These are phyloP conservation scores for Blastobasis adustella DNA, from an alignment of 2,888 invertebrate genomes.

Conservation along the genomic window DNA sequence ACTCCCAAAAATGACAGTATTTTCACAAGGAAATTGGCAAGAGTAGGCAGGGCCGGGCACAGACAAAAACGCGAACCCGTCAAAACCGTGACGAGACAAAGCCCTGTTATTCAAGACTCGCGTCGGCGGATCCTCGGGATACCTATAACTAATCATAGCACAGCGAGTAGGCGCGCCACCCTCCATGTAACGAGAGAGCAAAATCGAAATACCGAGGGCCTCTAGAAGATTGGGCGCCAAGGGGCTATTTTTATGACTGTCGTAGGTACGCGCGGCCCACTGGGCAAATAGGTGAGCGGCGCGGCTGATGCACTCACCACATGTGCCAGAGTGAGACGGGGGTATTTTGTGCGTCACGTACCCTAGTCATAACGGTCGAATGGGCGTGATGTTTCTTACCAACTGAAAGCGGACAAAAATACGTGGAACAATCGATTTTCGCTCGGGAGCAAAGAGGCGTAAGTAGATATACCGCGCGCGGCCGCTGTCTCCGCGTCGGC, in stretches of 20 bases:
- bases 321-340: slow-evolving; percentile 61
- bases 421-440: slow-evolving; percentile 69
- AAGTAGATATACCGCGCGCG: slow-evolving; percentile 24
- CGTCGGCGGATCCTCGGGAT: too few species aligned
- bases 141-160: slow-evolving; percentile 39
- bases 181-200: slow-evolving; percentile 60
- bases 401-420: slow-evolving; percentile 72
- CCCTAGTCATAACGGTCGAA: slow-evolving; percentile 74
- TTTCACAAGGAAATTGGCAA: too few species aligned
- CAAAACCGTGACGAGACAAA: too few species aligned
- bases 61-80: too few species aligned
- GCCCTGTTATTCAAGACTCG: background rate
- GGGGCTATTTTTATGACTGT: slow-evolving; percentile 75
- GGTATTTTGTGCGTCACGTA: slow-evolving; percentile 63
- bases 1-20: too few species aligned
- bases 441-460: slow-evolving; percentile 43
- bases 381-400: slow-evolving; percentile 75
- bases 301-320: slow-evolving; percentile 48
- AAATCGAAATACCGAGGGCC: slow-evolving; percentile 65
- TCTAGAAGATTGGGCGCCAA: slow-evolving; percentile 71
- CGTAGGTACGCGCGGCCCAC: slow-evolving; percentile 71
- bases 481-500: background rate
- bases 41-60: too few species aligned
- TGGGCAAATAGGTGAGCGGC: slow-evolving; percentile 66
- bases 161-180: slow-evolving; percentile 31